Percentiles rank a stretch among this genome's conserved stretches.
phyloP scores from a whole-genome alignment of 2,797 vertebrate genomes.

The Cryptoprocta ferox region DNA sequence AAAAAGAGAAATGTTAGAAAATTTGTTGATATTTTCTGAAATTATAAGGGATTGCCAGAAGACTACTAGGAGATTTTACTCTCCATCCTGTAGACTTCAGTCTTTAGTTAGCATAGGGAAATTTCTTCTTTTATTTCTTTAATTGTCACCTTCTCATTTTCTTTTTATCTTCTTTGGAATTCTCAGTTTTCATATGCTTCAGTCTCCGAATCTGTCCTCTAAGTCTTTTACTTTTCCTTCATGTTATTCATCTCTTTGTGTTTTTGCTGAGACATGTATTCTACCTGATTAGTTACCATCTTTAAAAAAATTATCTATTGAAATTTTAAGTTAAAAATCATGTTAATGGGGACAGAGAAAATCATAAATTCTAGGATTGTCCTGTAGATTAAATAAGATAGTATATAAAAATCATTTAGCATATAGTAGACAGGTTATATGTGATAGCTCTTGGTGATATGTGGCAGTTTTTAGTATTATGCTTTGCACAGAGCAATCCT shows the following conservation, averaged over 20 bases:
- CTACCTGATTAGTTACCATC: neutral
- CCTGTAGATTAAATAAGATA: neutral
- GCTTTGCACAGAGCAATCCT: neutral
- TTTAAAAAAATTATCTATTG: neutral
- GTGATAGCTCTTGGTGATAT: neutral
- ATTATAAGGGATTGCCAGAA: neutral
- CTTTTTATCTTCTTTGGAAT: neutral
- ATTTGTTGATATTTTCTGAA: constrained; percentile 4
- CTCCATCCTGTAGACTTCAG: neutral
- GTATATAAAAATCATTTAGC: neutral
- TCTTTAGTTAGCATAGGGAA: neutral
- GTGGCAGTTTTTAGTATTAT: neutral
- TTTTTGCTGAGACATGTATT: neutral
- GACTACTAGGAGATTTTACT: neutral
- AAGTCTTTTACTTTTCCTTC: neutral
- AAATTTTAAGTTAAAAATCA: constrained; percentile 26
- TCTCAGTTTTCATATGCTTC: neutral
- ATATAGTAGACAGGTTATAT: neutral
- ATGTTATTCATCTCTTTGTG: neutral
- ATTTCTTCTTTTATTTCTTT: neutral
- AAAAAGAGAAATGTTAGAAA: neutral
- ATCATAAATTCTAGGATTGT: neutral
- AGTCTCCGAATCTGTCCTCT: neutral
- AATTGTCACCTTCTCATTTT: neutral
- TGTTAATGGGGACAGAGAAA: neutral